phyloP scores from a whole-genome alignment of 2,888 invertebrate genomes.

The Minunthozetes semirufus region DNA sequence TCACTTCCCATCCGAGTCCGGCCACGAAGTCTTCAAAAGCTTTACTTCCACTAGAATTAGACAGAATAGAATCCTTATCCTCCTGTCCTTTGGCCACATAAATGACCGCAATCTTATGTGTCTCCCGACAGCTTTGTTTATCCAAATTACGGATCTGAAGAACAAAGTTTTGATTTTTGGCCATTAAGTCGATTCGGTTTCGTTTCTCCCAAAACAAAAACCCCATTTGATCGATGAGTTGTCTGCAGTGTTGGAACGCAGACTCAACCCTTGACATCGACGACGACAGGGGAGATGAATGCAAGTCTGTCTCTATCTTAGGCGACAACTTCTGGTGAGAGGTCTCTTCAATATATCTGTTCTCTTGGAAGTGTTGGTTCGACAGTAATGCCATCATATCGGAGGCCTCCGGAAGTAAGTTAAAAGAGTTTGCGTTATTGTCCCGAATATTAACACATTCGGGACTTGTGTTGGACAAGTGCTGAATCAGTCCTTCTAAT shows the following conservation, averaged over 20 bases:
- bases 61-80: constrained; percentile 84
- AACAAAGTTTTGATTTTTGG: constrained; percentile 77
- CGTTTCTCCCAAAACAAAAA: constrained; percentile 82
- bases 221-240: constrained; percentile 85
- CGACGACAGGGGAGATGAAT: neutral
- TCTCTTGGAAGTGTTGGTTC: constrained; percentile 39
- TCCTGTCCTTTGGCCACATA: constrained; percentile 97
- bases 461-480: constrained; percentile 8
- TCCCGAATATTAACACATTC: constrained; percentile 17
- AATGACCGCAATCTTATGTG: constrained; percentile 84
- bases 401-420: constrained; percentile 22
- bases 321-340: neutral
- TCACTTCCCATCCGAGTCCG: constrained; percentile 57
- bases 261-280: neutral
- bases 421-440: neutral
- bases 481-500: constrained; percentile 12
- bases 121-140: constrained; percentile 59
- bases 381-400: constrained; percentile 37
- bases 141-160: constrained; percentile 89
- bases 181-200: constrained; percentile 71
- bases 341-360: constrained; percentile 33
- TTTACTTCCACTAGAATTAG: constrained; percentile 83
- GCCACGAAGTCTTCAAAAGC: constrained; percentile 70
- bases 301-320: constrained; percentile 22
- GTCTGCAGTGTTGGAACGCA: constrained; percentile 75